phyloP scores from a whole-genome alignment of 2,797 vertebrate species.

The Gambusia yucatana region DNA sequence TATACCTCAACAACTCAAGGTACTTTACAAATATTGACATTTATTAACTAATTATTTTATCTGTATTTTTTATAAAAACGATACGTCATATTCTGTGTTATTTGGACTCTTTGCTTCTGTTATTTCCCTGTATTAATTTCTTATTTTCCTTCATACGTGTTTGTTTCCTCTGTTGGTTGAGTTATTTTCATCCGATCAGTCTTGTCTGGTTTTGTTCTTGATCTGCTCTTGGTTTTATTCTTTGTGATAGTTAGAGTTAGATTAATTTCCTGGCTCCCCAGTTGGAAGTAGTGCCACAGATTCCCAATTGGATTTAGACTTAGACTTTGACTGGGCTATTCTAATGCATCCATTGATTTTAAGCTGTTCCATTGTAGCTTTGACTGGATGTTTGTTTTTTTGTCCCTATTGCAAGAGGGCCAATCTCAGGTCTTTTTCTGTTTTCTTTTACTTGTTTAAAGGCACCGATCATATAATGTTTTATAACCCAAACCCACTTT shows the following conservation, averaged over 20 bases:
- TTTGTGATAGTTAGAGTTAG: no score
- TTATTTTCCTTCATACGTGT: background rate
- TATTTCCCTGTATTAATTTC: no score
- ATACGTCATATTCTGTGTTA: background rate
- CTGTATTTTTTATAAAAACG: background rate
- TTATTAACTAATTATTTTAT: slow-evolving; percentile 15
- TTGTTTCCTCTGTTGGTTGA: background rate
- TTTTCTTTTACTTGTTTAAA: background rate
- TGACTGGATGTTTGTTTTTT: background rate
- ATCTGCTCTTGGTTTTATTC: no score
- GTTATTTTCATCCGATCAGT: no score
- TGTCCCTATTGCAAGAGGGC: background rate
- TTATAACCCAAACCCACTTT: background rate
- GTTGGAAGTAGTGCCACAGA: background rate
- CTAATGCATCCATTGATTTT: background rate
- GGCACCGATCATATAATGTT: background rate
- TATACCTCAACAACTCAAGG: background rate
- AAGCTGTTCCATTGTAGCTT: background rate
- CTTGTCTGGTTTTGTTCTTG: no score
- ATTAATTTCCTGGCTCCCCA: no score
- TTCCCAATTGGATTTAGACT: background rate
- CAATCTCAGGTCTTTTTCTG: background rate
- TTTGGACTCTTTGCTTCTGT: no score
- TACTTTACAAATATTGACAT: slow-evolving; percentile 5
- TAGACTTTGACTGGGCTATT: background rate